A percentile compares a stretch with the other conserved stretches of the same genome.
These are phyloP conservation scores for Moxostoma hubbsi DNA, from an alignment of 2,797 vertebrate genomes.

Conservation along the genomic window DNA sequence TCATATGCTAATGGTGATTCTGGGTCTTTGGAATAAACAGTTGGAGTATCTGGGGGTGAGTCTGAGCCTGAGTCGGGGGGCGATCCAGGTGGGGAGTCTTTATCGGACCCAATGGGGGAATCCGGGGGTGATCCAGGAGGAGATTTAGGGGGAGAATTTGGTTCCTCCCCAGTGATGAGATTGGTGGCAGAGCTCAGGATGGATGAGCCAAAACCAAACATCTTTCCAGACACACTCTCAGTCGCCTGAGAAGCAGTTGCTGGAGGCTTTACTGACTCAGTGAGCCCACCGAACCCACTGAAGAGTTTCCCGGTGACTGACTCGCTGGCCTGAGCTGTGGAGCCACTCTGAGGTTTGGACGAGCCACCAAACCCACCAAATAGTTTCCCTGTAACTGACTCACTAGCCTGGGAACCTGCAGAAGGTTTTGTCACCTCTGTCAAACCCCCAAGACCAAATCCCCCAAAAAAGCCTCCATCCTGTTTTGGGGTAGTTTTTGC, in stretches of 20 bases:
- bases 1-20: conserved; percentile 58
- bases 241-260: conserved; percentile 70
- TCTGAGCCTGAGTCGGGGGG: conserved; percentile 73
- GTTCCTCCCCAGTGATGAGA: conserved; percentile 85
- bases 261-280: conserved; percentile 83
- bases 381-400: conserved; percentile 75
- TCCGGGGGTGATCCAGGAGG: conserved; percentile 68
- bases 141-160: conserved; percentile 66
- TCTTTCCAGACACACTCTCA: conserved; percentile 77
- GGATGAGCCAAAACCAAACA: conserved; percentile 96
- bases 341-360: conserved; percentile 64
- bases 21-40: conserved; percentile 65
- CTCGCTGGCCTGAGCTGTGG: conserved; percentile 74
- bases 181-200: conserved; percentile 92
- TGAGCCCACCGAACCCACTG: conserved; percentile 82
- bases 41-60: conserved; percentile 81
- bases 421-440: conserved; percentile 84
- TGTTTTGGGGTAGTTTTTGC: conserved; percentile 79
- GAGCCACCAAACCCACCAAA: conserved; percentile 61
- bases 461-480: conserved; percentile 85
- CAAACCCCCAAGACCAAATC: conserved; percentile 87
- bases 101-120: conserved; percentile 62
- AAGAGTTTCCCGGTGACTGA: conserved; percentile 84
- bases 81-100: conserved; percentile 68
- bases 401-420: conserved; percentile 65